Evolutionary conservation across 2,888 invertebrate genomes (phyloP), one percentile per base, ranked within the genome.

Genomic region (Standfussiana lucernea): DNA sequence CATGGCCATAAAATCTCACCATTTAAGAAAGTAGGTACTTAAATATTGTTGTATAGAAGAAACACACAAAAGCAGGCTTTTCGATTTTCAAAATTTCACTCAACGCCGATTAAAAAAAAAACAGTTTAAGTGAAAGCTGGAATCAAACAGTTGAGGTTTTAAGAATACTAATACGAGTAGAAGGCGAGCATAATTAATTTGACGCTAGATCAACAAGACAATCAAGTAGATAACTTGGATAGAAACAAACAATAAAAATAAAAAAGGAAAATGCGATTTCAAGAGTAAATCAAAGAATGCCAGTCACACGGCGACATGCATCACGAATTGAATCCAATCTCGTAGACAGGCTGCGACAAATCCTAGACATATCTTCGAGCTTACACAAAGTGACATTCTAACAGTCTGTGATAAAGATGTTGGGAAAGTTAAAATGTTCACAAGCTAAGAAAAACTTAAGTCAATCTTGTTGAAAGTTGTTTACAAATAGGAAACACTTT

Each of bases 241-340:
- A 47, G 24, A n/a, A 45, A 35, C 13, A 1, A 37, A 37, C n/a
- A 37, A 42, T 32, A 0, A 37, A 35, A 42, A n/a, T 11, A 42
- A 50, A 50, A 42, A 50, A n/a, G 35, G 37, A n/a, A 56, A 76
- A 47, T 56, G 4, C 18, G 2, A 76, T 40, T 56, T 47, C 1
- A 59, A 47, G 6, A 40, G 21, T 32, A 32, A 18, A 28, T 7
- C 28, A 24, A 24, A 53, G 1, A 21, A 37, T 10, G 4, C 7
- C 53, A 45, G 75, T 37, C 53, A 35, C 28, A 37, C 2, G 8
- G 24, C 32, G 66, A 37, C 37, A 32, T n/a, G 7, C 4, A 47
- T 59, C 21, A 32, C 24, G 7, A 56, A 66, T 37, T 47, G 1
- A 76, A 76, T 40, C 32, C 32, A 75, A 76, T 76, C 59, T 67